These are phyloP conservation scores for Characodon lateralis DNA, from an alignment of 2,797 vertebrate genomes.

Conservation along the genomic window DNA sequence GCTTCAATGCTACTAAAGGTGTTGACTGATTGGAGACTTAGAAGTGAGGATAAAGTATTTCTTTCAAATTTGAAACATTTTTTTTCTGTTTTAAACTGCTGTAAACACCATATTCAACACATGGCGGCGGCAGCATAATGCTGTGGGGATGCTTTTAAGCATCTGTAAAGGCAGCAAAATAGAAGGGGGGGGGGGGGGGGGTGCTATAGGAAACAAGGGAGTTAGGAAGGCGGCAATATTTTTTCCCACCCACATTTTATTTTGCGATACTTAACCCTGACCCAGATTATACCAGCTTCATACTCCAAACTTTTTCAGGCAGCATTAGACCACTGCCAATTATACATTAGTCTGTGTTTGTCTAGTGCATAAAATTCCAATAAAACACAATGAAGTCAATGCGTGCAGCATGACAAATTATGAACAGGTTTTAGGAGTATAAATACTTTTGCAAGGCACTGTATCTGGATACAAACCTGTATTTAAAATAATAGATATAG, in stretches of 20 bases:
- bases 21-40: not conserved
- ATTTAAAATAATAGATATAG: not conserved
- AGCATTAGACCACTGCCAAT: not conserved
- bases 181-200: not conserved
- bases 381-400: not conserved
- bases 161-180: not conserved
- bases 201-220: not conserved
- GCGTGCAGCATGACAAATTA: not conserved
- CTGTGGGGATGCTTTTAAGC: not conserved
- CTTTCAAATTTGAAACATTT: not conserved
- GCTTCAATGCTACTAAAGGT: constrained; percentile 30
- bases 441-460: not conserved
- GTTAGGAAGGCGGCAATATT: no score
- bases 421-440: not conserved
- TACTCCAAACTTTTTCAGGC: not conserved
- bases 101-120: not conserved
- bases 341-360: not conserved
- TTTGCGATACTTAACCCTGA: not conserved
- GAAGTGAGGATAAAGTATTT: not conserved
- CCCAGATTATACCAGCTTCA: not conserved
- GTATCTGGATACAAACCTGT: not conserved
- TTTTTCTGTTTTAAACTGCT: not conserved
- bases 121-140: not conserved
- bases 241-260: not conserved
- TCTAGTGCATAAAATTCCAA: not conserved